Evolutionary conservation across 2,797 vertebrate genomes (phyloP), one percentile per base, ranked within the genome.

Genomic region (Babyrousa celebensis): DNA sequence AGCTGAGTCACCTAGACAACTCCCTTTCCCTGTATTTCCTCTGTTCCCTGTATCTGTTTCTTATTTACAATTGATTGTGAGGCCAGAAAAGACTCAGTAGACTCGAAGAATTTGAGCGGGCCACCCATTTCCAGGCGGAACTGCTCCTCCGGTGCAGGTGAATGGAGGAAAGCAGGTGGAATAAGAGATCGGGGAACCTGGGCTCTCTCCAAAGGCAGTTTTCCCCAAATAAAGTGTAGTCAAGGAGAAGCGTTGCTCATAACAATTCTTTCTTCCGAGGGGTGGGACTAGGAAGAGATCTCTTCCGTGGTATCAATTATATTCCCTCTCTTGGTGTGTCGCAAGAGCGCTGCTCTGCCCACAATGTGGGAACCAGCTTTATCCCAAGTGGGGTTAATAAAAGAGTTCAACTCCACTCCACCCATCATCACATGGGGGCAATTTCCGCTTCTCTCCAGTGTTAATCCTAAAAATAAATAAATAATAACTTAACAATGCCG

Each of bases 51-150:
- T 91, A 84, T 95, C 91, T 96, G 95, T 87, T 95, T 97, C 97
- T 97, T 98, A 98, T 97, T 98, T 98, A 92, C 86, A 89, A 23
- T 90, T 96, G 92, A 82, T 67, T 60, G 48, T 52, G 70, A 94
- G 94, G 52, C 85, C 83, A 96, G 88, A 82, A 95, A 95, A 95
- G 74, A 85, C 36, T 83, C 54, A 8, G 27, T 96, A 8, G 20
- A 91, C 85, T 92, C 95, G 84, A 95, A 93, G 88, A 92, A 95
- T 75, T 95, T 62, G 88, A 83, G 70, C 65, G 75, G 62, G 63
- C 80, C 88, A 88, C 72, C 88, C 78, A 80, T 92, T 89, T 89
- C 85, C 71, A 40, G 48, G 71, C 70, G 84, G 71, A 93, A 48
- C 70, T 75, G 60, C 89, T 94, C 83, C 90, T 94, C 48, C 0